Evolutionary conservation across 2,888 invertebrate genomes (phyloP).

Genomic region (Muscina levida): DNA sequence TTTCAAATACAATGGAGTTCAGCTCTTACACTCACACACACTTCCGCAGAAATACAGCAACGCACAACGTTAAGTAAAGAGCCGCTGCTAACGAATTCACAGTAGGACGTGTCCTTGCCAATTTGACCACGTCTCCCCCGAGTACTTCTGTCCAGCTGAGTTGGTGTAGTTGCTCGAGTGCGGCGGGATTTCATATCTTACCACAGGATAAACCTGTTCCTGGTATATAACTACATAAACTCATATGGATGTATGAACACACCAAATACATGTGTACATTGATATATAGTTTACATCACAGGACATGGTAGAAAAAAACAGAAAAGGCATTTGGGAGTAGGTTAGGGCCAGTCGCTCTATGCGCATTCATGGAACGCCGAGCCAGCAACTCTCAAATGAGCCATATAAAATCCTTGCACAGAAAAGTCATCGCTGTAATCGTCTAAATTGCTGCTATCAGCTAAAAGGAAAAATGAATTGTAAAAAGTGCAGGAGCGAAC

Average conservation of each 20-base stretch:
- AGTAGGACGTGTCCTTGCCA: constrained; percentile 45
- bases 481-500: constrained; percentile 31
- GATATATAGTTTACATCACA: too few relatives aligned
- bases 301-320: not conserved
- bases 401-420: constrained; percentile 48
- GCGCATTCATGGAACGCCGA: constrained; percentile 27
- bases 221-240: not conserved
- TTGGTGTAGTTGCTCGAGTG: not conserved
- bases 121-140: constrained; percentile 30
- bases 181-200: constrained; percentile 17
- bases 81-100: constrained; percentile 43
- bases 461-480: constrained; percentile 36
- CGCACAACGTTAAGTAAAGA: constrained; percentile 5
- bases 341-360: not conserved
- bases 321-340: not conserved
- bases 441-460: constrained; percentile 46
- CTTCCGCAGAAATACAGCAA: too few relatives aligned
- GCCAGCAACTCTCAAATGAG: constrained; percentile 42
- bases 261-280: too few relatives aligned
- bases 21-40: too few relatives aligned
- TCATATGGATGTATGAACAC: too few relatives aligned
- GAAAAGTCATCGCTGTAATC: constrained; percentile 43
- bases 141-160: constrained; percentile 28
- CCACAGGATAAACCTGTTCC: constrained; percentile 18
- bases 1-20: constrained; percentile 32